These are phyloP conservation scores for Drosophila malerkotliana DNA, from an alignment of 1,140 invertebrate genomes.

Conservation along the genomic window DNA sequence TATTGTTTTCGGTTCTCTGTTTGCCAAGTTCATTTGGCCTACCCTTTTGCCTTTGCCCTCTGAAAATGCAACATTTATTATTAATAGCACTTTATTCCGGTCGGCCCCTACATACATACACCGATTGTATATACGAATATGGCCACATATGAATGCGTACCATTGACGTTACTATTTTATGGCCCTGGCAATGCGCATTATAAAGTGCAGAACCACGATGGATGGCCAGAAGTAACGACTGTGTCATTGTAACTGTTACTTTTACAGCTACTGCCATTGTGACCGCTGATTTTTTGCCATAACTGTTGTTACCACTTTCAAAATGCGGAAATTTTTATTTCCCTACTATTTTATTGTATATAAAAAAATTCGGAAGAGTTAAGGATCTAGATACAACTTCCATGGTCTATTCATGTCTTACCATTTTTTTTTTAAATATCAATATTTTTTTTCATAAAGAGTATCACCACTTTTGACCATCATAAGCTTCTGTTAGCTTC, in stretches of 20 bases:
- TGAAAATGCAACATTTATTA: conserved; percentile 70
- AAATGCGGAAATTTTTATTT: conserved; percentile 62
- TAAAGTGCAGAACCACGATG: conserved; percentile 13
- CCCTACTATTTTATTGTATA: conserved; percentile 34
- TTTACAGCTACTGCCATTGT: conserved; percentile 39
- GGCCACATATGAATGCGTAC: conserved; percentile 63
- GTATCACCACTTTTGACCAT: neutral
- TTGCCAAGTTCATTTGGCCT: conserved; percentile 77
- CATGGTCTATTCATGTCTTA: neutral
- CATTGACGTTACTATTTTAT: conserved; percentile 81
- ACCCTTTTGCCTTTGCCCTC: conserved; percentile 14
- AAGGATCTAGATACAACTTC: neutral
- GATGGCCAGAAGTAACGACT: conserved; percentile 37
- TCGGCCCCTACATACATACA: conserved; percentile 25
- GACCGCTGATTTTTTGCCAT: conserved; percentile 28
- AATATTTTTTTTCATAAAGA: neutral
- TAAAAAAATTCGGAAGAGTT: neutral
- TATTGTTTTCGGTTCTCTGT: conserved; percentile 47
- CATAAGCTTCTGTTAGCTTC: neutral
- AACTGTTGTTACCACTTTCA: conserved; percentile 25
- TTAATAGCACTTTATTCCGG: conserved; percentile 81
- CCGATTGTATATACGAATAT: conserved; percentile 21
- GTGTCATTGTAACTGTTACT: conserved; percentile 50
- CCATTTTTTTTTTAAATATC: no score
- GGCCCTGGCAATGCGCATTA: conserved; percentile 54